Evolutionary conservation across 2,888 invertebrate species (phyloP).

Genomic region (Nemotelus pantherinus): DNA sequence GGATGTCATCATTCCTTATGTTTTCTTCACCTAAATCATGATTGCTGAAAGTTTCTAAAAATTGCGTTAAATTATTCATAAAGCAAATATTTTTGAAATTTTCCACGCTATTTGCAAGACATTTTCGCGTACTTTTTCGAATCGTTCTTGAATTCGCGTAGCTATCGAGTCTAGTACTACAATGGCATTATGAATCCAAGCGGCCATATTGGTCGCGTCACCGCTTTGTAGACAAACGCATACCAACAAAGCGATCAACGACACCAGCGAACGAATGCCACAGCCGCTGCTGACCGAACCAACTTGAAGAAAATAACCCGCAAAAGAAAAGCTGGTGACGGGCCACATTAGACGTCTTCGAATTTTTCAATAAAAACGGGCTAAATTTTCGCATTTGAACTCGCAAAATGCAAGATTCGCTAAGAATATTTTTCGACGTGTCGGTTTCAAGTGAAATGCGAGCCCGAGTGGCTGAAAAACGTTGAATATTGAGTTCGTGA

Average conservation of each 20-base stretch:
- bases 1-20: no score
- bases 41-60: no score
- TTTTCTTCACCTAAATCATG: no score
- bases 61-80: no score
- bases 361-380: constrained; percentile 39
- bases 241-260: constrained; percentile 22
- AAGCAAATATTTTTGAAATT: no score
- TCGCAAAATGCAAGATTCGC: no score
- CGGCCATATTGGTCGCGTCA: constrained; percentile 50
- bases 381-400: no score
- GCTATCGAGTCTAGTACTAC: constrained; percentile 29
- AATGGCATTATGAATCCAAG: not conserved
- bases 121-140: constrained; percentile 23
- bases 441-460: not conserved
- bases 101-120: no score
- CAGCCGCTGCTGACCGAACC: constrained; percentile 20
- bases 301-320: constrained; percentile 28
- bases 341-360: constrained; percentile 8
- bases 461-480: constrained; percentile 16
- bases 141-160: constrained; percentile 16
- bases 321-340: constrained; percentile 25
- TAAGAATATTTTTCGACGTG: not conserved
- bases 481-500: not conserved
- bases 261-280: constrained; percentile 4
- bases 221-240: constrained; percentile 34